phyloP scores from a whole-genome alignment of 30 jellyfish, hydroid and myxozoan species.

The Aurelia coerulea region DNA sequence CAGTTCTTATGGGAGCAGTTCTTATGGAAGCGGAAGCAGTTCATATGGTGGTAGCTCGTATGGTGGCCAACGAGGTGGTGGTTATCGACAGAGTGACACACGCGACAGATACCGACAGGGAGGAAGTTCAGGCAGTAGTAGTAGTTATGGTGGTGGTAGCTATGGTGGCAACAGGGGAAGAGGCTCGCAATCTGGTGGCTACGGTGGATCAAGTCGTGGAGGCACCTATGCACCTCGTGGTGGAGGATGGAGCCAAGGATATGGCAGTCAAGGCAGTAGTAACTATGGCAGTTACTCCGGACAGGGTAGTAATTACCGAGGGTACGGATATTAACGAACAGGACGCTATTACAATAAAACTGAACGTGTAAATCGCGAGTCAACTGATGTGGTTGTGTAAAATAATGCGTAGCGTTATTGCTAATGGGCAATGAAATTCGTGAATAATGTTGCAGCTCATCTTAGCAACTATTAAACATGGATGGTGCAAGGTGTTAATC shows the following conservation, averaged over 20 bases:
- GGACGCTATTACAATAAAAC: not conserved
- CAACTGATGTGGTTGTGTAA: too few relatives aligned
- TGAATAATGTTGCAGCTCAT: too few relatives aligned
- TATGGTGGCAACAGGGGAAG: slow-evolving; percentile 62
- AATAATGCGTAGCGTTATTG: too few relatives aligned
- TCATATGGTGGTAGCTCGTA: slow-evolving; percentile 1
- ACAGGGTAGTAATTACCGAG: slow-evolving; percentile 37
- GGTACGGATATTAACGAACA: slow-evolving; percentile 22
- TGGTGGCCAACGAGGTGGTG: not conserved
- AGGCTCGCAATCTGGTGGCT: slow-evolving; percentile 73
- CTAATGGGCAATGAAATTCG: too few relatives aligned
- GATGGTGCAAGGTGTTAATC: too few relatives aligned
- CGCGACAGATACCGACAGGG: slow-evolving; percentile 65
- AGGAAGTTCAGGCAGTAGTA: slow-evolving; percentile 50
- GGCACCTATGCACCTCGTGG: slow-evolving; percentile 56
- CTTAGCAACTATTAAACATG: too few relatives aligned
- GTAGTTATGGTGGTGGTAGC: slow-evolving; percentile 36
- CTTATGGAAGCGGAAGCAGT: not conserved
- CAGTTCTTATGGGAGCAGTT: slow-evolving; percentile 67
- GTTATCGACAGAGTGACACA: not conserved
- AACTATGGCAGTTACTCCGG: slow-evolving; percentile 71
- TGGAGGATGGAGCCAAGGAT: slow-evolving; percentile 89
- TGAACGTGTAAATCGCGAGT: too few relatives aligned
- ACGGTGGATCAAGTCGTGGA: slow-evolving; percentile 66
- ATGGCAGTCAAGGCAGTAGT: slow-evolving; percentile 61